Conservation (phyloP, 2,113 vertebrate species). For the Myxocyprinus asiaticus region DNA sequence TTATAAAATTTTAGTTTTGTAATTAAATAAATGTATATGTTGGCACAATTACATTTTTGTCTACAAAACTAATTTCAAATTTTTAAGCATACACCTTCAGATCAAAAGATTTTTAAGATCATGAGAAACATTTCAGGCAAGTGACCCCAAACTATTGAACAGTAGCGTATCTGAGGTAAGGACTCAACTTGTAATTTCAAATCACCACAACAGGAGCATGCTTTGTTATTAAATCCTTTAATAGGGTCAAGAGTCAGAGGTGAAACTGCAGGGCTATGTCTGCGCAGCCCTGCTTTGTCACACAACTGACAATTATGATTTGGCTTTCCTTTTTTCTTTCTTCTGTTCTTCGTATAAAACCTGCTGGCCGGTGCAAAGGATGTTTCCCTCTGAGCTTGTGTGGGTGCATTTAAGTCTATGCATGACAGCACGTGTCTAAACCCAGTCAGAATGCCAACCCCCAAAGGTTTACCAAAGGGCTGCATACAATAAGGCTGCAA, state of each 20-base stretch:
- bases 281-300: constrained; percentile 45
- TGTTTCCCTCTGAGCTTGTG: constrained; percentile 19
- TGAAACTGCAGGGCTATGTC: constrained; percentile 44
- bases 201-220: constrained; percentile 2
- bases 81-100: too few relatives aligned
- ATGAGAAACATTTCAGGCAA: too few relatives aligned
- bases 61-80: too few relatives aligned
- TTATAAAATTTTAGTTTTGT: too few relatives aligned
- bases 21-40: too few relatives aligned
- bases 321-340: constrained; percentile 54
- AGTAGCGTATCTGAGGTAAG: too few relatives aligned
- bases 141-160: too few relatives aligned
- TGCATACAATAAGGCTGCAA: constrained; percentile 49
- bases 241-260: constrained; percentile 22
- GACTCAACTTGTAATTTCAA: background rate
- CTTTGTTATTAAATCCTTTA: constrained; percentile 46
- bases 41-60: too few relatives aligned
- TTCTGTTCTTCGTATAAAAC: constrained; percentile 52
- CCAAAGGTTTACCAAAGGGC: constrained; percentile 44
- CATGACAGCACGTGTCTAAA: constrained; percentile 49
- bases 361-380: background rate
- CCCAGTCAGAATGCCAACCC: constrained; percentile 42
- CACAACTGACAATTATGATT: constrained; percentile 56
- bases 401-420: constrained; percentile 35
- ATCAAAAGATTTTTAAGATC: too few relatives aligned